Evolutionary conservation across 2,797 vertebrate genomes (phyloP), one percentile per base, ranked within the genome.

Genomic region (Neoniphon sammara): DNA sequence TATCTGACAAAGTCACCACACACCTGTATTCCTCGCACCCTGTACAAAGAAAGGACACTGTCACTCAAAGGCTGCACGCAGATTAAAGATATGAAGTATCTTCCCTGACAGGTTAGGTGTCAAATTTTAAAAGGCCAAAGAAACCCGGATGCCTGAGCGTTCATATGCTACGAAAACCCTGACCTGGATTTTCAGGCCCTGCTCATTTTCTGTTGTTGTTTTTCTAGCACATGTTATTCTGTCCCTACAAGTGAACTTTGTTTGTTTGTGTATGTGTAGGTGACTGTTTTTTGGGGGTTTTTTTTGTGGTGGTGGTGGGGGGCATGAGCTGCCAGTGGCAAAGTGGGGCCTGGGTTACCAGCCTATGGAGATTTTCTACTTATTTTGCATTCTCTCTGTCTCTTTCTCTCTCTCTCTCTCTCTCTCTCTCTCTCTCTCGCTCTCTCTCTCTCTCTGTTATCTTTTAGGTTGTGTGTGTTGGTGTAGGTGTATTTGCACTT

Each of bases 301-400:
- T 18, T 39, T 57, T 3, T 4, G n/a, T n/a, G n/a, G n/a, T n/a
- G n/a, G n/a, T n/a, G n/a, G n/a, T n/a, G n/a, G n/a, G 0, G 7
- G 58, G 25, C 1, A 23, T 36, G 46, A 25, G 0, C 23, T 14
- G 8, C 20, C 2, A 27, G 5, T 75, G 18, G 27, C 25, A 54
- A 21, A 39, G 27, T 23, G 42, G 15, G 12, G 52, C 52, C 47
- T 18, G 3, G 34, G 58, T 23, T 18, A 50, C 46, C 39, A 30
- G 36, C 66, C 8, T 30, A 55, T n/a, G 10, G 15, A 42, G 15
- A 58, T 39, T 20, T 31, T 27, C 49, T 21, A 20, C 47, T 50
- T 50, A n/a, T 50, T n/a, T 5, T 18, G 17, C 47, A n/a, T 17
- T 50, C 47, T 50, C n/a, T 98, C 25, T 27, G 2, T 27, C 25